Evolutionary conservation across 2,113 vertebrate species (phyloP), one percentile per base, ranked within the genome.

Genomic region (Callipepla squamata): DNA sequence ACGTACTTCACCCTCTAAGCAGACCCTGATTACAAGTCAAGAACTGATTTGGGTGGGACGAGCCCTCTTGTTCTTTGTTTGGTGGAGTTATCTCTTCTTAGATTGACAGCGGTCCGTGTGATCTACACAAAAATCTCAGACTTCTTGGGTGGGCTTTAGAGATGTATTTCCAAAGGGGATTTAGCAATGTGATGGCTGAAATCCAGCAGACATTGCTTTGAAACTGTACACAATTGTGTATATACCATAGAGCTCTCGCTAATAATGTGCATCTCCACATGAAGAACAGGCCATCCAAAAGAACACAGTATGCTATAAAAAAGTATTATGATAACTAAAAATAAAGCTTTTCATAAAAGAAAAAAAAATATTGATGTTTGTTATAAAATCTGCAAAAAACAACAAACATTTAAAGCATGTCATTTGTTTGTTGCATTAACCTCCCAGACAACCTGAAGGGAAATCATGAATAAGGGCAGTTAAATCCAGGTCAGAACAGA

Each of bases 181-280:
- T 87, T 53, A 76, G 32, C 17, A 50, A 81, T 2, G 2, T 17
- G 23, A 55, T 50, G 61, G 48, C 26, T 48, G 23, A 85, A 81
- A 48, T 66, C 40, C 72, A 48, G 11, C 19, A 78, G 26, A 59
- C 0, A 0, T 51, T 45, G 44, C 25, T 78, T 88, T 78, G 70
- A 88, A 93, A 55, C 69, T 48, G 30, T 40, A 74, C 50, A 32
- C 32, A 14, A 10, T 11, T 66, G 6, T 45, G 16, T 67, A 66
- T 19, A 61, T 7, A 32, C 19, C 36, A 18, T 21, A 19, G 7
- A 14, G 8, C 3, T 82, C 48, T 85, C 0, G 0, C 8, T 34
- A 70, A 62, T 2, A 67, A 13, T 14, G 14, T 10, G 1, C 23
- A 13, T 57, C 38, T 45, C 34, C 26, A 8, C 13, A 5, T 7